Base-by-base conservation (phyloP, 1,140 invertebrate species). In the Zaprionus lachaisei region DNA sequence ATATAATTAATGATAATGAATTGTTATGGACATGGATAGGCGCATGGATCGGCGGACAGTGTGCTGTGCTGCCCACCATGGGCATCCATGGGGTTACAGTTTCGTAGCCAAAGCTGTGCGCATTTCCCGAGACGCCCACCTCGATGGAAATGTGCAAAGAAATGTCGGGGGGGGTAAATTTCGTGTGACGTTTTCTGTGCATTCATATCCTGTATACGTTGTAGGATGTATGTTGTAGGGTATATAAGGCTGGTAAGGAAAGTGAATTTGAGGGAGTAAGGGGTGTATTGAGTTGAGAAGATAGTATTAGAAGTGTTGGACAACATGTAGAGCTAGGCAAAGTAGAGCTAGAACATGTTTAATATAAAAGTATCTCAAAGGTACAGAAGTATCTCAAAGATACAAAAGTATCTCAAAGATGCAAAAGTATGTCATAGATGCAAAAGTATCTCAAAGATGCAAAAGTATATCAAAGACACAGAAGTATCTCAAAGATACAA, bases 1-100 rank as follows among this genome's bases (percentile, higher is more conserved):
- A 81, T 89, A 90, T 89, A 87, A 89, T 87, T 87, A 89, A 89
- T 87, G 85, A 87, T 89, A 87, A 87, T 89, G 84, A 89, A 89
- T 89, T 87, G 83, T 90, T 90, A 84, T 87, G 85, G 72, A 51
- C 65, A 74, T 49, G 60, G 20, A 20, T 20, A 20, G 67, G 41
- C 41, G 41, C 41, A n/a, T 47, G 41, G n/a, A 17, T 51, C 26
- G 26, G 44, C 37, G 60, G 24, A 5, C 31, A 34, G 31, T 34
- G 31, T 11, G 31, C 54, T 58, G 63, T 56, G 67, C 34, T 68
- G 71, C 15, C 47, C 57, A 69, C 58, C 58, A 41, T 6, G 24
- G 24, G 24, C 26, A 31, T 31, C 28, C 9, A 34, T 11, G 31
- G 9, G 41, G 41, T 47, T 47, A 7, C n/a, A 9, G 38, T n/a